Conservation (phyloP, 2,888 invertebrate genomes). For the Sphaerolaimus hirsutus region DNA sequence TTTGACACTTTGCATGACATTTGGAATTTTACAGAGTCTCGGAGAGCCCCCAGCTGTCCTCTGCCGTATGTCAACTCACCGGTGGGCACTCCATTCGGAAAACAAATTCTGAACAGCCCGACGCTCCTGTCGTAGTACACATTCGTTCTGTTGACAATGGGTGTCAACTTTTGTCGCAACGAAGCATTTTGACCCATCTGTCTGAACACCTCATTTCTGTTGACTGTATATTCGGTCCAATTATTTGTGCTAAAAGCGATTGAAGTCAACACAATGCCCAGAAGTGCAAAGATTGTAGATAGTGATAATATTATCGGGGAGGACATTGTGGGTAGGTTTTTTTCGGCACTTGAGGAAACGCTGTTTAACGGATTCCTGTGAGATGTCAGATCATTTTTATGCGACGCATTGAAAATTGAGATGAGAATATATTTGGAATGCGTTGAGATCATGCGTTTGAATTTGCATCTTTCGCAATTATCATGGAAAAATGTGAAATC, state of each 20-base stretch:
- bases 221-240: conserved; percentile 80
- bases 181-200: neutral
- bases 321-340: conserved; percentile 11
- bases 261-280: conserved; percentile 68
- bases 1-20: too few relatives aligned
- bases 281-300: conserved; percentile 79
- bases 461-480: too few relatives aligned
- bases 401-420: too few relatives aligned
- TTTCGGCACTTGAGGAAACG: too few relatives aligned
- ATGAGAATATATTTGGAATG: too few relatives aligned
- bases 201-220: conserved; percentile 38
- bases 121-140: conserved; percentile 72
- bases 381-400: too few relatives aligned
- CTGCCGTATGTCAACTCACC: conserved; percentile 10
- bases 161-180: neutral
- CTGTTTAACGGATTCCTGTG: too few relatives aligned
- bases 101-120: conserved; percentile 76
- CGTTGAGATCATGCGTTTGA: too few relatives aligned
- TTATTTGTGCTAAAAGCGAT: conserved; percentile 88
- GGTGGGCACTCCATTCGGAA: conserved; percentile 60
- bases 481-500: too few relatives aligned
- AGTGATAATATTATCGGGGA: conserved; percentile 67
- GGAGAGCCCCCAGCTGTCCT: neutral
- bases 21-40: too few relatives aligned
- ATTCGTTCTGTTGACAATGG: neutral